Evolutionary conservation across 2,113 vertebrate species (phyloP), one percentile per base, ranked within the genome.

Genomic region (Scolopax mira): DNA sequence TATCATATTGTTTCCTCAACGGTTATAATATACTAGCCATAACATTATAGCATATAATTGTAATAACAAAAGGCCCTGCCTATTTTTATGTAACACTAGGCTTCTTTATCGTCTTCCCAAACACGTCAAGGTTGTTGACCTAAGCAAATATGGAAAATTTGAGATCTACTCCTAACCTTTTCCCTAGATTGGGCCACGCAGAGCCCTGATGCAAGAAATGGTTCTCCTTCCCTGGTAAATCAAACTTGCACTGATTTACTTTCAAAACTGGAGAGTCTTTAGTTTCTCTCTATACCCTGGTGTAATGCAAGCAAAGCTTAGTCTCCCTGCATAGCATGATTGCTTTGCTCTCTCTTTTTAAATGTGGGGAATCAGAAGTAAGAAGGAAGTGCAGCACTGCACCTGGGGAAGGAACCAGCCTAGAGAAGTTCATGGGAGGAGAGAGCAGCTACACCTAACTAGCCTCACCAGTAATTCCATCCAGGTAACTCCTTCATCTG

Each of bases 401-500:
- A 15, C 9, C 1, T 44, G 18, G 11, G 41, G 27, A 42, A 84
- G 66, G 58, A 74, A 35, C 28, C 31, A 46, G 39, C 46, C 51
- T 13, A 13, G 44, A 67, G 37, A 58, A 71, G 23, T 11, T 78
- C 51, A 49, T 39, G 77, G 42, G 44, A 91, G 46, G 51, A 74
- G 33, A 15, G 25, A 52, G 42, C 14, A 64, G 73, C 74, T 85
- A 51, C 33, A 72, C 30, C 69, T 60, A 87, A 84, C 70, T 81
- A 72, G 60, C 85, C 52, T 55, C 81, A 91, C 85, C 85, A 91
- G 74, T 91, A 88, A 85, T 75, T 91, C 78, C 31, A 35, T 72
- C 57, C 39, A 74, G 78, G 25, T 69, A 79, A 57, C 79, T 55
- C 58, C 82, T 93, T 31, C 62, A 52, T 90, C 57, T 82, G 18